Evolutionary conservation across 2,113 vertebrate species (phyloP), one percentile per base, ranked within the genome.

Genomic region (Rhinopithecus roxellana): DNA sequence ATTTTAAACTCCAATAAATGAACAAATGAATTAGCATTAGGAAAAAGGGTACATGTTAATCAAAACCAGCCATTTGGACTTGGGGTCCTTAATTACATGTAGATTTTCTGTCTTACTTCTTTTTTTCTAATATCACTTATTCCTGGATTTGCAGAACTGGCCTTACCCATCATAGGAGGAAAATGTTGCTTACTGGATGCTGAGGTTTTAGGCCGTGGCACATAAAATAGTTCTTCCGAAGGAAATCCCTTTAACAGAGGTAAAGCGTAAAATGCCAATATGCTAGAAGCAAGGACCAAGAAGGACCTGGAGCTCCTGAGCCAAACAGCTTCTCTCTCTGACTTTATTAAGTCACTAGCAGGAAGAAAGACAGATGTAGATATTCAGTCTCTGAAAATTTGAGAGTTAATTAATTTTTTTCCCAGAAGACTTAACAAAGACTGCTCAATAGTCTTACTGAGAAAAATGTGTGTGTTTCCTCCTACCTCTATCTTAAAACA

Each of bases 1-100:
- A 96, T 97, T 96, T 96, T 95, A 97, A 97, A 98, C 90, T 95
- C 78, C 90, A 97, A 84, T 97, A 98, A 97, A 90, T 95, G 97
- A 98, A 96, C 96, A 97, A 94, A 95, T 97, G 90, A 97, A 97
- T 98, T 97, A 98, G 78, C 93, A 93, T 94, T 96, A 97, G 69
- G 97, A 70, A 94, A 64, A 96, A 97, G 95, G 88, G 97, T 91
- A 35, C 81, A 91, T 94, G 97, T 97, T 97, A 94, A 97, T 97
- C 96, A 96, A 97, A 97, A 91, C 50, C 91, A 96, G 89, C 69
- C 82, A 84, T 97, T 97, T 97, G 97, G 94, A 97, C 93, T 95
- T 89, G 0, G 7, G 61, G 95, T 85, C 94, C 86, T 92, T 93
- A 97, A 96, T 96, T 93, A 89, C 61, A 94, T 61, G 14, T 23